These are phyloP conservation scores for Glaucopsyche alexis DNA, from an alignment of 2,888 invertebrate species.

Conservation along the genomic window DNA sequence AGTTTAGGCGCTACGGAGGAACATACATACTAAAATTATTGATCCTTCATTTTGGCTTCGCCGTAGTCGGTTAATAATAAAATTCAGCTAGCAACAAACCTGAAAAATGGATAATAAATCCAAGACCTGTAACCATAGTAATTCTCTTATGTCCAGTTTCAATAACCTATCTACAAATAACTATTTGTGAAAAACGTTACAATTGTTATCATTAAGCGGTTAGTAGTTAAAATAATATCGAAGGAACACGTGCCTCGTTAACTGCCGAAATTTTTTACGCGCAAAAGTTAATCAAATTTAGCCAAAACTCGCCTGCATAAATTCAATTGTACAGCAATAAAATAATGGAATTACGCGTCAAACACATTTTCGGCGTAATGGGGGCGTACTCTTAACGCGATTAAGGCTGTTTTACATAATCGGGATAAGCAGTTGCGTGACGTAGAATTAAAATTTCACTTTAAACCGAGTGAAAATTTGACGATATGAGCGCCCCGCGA, in stretches of 20 bases:
- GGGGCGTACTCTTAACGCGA: conserved; percentile 55
- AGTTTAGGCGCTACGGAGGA: too few relatives aligned
- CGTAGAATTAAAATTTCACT: conserved; percentile 33
- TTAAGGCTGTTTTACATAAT: conserved; percentile 71
- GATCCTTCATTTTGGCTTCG: too few relatives aligned
- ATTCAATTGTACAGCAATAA: conserved; percentile 68
- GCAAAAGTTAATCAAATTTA: conserved; percentile 49
- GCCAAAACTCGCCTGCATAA: conserved; percentile 52
- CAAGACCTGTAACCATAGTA: too few relatives aligned
- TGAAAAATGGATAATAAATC: too few relatives aligned
- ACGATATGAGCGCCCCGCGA: neutral
- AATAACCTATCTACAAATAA: too few relatives aligned
- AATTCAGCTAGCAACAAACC: too few relatives aligned
- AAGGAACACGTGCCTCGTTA: neutral
- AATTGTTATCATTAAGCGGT: too few relatives aligned
- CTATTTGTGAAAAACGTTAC: too few relatives aligned
- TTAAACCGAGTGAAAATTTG: conserved; percentile 4
- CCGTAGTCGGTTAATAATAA: too few relatives aligned
- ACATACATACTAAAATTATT: too few relatives aligned
- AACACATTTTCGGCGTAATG: conserved; percentile 65
- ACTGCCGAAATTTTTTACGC: neutral
- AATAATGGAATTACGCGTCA: conserved; percentile 72
- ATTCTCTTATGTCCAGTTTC: too few relatives aligned
- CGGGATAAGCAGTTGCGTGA: conserved; percentile 39
- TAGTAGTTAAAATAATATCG: neutral